phyloP scores from a whole-genome alignment of 1,140 invertebrate genomes.

The Muscidifurax raptorellus region DNA sequence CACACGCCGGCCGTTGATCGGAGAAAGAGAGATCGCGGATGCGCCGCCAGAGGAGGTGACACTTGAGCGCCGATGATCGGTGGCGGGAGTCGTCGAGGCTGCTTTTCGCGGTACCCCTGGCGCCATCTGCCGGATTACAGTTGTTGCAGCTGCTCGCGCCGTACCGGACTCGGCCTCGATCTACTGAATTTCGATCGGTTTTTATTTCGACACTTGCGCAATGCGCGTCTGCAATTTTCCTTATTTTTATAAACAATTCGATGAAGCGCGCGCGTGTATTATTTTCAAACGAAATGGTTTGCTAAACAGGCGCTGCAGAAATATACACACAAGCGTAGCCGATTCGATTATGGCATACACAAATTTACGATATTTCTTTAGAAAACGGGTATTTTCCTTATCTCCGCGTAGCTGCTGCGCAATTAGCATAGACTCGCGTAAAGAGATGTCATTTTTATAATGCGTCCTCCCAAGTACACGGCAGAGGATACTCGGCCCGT shows the following conservation, averaged over 20 bases:
- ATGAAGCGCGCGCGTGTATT: too few relatives aligned
- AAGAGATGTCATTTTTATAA: background rate
- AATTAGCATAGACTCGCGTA: background rate
- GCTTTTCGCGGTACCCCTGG: background rate
- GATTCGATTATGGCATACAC: too few relatives aligned
- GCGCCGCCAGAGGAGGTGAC: conserved; percentile 2
- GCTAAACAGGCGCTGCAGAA: too few relatives aligned
- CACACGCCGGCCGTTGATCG: background rate
- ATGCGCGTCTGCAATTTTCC: background rate
- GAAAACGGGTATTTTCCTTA: background rate
- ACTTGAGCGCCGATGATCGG: too few relatives aligned
- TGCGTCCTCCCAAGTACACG: too few relatives aligned
- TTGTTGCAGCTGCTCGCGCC: background rate
- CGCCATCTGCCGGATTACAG: background rate
- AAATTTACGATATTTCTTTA: background rate
- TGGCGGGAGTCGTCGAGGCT: background rate
- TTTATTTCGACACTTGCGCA: background rate
- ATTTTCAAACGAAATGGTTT: too few relatives aligned
- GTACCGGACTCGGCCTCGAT: background rate
- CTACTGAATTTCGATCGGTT: background rate
- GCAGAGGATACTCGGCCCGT: too few relatives aligned
- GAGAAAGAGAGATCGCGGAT: conserved; percentile 7
- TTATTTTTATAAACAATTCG: too few relatives aligned
- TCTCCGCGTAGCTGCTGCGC: background rate
- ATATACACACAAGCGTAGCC: too few relatives aligned